These are phyloP conservation scores for Drosophila rhopaloa DNA, from an alignment of 1,140 invertebrate species.

Conservation along the genomic window DNA sequence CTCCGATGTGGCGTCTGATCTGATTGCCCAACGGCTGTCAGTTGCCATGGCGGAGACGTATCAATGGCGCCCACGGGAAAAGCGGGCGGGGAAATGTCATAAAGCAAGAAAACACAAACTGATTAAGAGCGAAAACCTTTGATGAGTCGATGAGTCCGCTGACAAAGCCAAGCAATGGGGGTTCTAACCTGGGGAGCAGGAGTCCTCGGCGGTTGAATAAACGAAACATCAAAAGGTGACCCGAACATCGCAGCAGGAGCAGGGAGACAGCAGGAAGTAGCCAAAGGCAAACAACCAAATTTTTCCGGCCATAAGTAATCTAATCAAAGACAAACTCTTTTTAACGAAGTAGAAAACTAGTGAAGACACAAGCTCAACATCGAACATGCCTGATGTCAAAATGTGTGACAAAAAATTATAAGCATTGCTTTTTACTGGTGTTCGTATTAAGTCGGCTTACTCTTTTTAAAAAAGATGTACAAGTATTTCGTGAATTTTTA, in stretches of 20 bases:
- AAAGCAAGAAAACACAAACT: slow-evolving; percentile 48
- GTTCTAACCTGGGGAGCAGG: not conserved
- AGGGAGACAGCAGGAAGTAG: not conserved
- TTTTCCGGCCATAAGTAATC: not conserved
- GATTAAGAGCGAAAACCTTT: slow-evolving; percentile 50
- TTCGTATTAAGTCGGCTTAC: no score
- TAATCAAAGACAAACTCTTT: not conserved
- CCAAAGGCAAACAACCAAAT: not conserved
- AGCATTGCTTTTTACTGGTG: no score
- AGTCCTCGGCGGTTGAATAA: slow-evolving; percentile 15
- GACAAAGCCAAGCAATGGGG: slow-evolving; percentile 19
- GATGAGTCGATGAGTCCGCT: slow-evolving; percentile 36
- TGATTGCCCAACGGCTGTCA: slow-evolving; percentile 45
- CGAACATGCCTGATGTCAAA: not conserved
- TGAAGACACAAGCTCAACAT: not conserved
- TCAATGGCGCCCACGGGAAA: slow-evolving; percentile 33
- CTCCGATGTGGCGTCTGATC: slow-evolving; percentile 34
- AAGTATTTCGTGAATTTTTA: no score
- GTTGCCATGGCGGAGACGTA: slow-evolving; percentile 37
- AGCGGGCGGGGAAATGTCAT: slow-evolving; percentile 33
- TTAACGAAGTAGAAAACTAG: not conserved
- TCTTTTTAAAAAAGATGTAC: no score
- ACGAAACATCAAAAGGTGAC: slow-evolving; percentile 29
- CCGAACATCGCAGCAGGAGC: not conserved
- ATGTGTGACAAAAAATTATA: not conserved